Evolutionary conservation across 2,113 vertebrate species (phyloP), one percentile per base, ranked within the genome.

Genomic region (Tiliqua scincoides): DNA sequence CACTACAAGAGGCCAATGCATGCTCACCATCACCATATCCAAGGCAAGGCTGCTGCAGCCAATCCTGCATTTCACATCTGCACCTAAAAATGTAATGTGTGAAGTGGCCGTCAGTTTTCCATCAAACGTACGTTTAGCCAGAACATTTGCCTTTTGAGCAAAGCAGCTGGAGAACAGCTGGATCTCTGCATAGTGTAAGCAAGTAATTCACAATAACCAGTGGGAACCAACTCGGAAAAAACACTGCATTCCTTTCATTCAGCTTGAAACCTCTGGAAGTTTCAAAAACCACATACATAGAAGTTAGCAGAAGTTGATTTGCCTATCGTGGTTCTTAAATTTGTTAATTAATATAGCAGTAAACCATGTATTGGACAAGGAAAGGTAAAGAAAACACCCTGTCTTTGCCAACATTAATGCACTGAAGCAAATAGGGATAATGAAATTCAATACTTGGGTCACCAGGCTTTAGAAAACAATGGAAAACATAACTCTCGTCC

Each of bases 161-260:
- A 12, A 65, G 61, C 61, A 65, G 78, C 61, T 80, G 61, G 77
- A 21, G 30, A 65, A 80, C 78, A 80, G 61, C 78, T 80, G 78
- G 61, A 43, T 43, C 23, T 7, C 12, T 80, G 61, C 15, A 30
- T 43, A 6, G 37, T 3, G 61, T 43, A 37, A 80, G 61, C 25
- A 62, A 65, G 5, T 80, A 40, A 80, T 80, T 80, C 78, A 48
- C 23, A 80, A 80, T 43, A 80, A 2, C 37, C 78, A 65, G 78
- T 14, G 37, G 43, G 78, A 65, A 65, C 23, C 59, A 43, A 35
- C 10, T 37, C 15, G 65, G 65, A 78, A 80, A 14, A 30, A 80
- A 9, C 40, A 23, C 61, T 80, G 14, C 9, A 63, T 80, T 80
- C 61, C 61, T 63, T 80, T 27, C 37, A 65, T 37, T 79, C 40